Conservation (phyloP, 92 coral and sea anemone genomes). For the Zoanthus sociatus region DNA sequence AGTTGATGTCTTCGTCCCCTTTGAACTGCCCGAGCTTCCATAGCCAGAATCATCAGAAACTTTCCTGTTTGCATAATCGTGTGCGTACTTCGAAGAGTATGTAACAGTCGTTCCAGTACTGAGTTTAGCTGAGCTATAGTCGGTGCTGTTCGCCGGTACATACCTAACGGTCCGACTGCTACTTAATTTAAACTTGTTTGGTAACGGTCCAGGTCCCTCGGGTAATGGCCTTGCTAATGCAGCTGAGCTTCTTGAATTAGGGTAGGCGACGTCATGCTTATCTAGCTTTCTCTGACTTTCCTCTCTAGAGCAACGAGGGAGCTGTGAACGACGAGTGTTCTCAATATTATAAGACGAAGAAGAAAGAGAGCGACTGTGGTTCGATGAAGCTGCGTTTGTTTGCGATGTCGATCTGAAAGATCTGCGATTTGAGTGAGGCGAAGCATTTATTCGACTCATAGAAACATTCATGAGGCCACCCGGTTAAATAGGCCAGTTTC, state of each 20-base stretch:
- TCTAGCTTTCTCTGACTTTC: conserved; percentile 1
- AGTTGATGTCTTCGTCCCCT: neutral
- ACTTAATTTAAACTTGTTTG: conserved; percentile 23
- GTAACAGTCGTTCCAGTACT: neutral
- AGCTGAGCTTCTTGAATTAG: conserved; percentile 7
- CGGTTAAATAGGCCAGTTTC: conserved; percentile 1
- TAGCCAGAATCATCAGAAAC: conserved; percentile 43
- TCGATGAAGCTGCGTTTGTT: neutral
- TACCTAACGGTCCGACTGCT: neutral
- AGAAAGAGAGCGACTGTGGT: neutral
- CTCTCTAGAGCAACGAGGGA: conserved; percentile 18
- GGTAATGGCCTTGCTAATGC: conserved; percentile 15
- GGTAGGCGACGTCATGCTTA: neutral
- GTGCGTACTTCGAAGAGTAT: neutral
- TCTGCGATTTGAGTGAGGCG: conserved; percentile 29
- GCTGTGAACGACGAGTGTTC: conserved; percentile 1
- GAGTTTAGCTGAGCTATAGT: neutral
- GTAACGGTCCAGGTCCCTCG: conserved; percentile 34
- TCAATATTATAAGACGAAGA: neutral
- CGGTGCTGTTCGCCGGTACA: conserved; percentile 12
- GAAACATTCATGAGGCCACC: conserved; percentile 28
- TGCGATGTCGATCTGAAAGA: conserved; percentile 25
- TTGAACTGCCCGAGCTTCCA: conserved; percentile 33
- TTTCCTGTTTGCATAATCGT: conserved; percentile 13
- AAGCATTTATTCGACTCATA: conserved; percentile 36